A percentile compares a stretch with the other conserved stretches of the same genome.
Evolutionary conservation across 2,797 vertebrate species (phyloP).

Genomic region (Poeciliopsis paucimaculata): DNA sequence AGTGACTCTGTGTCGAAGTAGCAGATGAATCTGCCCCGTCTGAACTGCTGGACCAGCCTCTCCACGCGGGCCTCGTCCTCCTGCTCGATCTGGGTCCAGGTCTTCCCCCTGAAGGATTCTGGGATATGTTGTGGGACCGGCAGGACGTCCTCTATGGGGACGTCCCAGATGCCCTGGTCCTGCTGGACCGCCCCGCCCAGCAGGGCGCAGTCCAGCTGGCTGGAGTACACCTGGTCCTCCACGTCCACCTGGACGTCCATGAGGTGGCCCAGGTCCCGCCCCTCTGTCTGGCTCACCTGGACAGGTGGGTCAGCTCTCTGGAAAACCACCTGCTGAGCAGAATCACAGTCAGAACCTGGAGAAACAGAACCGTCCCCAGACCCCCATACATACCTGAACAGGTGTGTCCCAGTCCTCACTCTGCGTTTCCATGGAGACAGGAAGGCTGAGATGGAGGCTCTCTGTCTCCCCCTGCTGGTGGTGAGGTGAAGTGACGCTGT

Average conservation of each 20-base stretch:
- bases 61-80: constrained; percentile 90
- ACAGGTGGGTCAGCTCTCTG: constrained; percentile 8
- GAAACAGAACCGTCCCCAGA: background rate
- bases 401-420: constrained; percentile 85
- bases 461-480: constrained; percentile 72
- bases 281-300: constrained; percentile 35
- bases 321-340: constrained; percentile 24
- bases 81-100: constrained; percentile 86
- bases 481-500: constrained; percentile 58
- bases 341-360: background rate
- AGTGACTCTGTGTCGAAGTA: constrained; percentile 87
- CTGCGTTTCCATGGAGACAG: constrained; percentile 75
- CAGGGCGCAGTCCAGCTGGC: constrained; percentile 80
- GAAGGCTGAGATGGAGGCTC: constrained; percentile 78
- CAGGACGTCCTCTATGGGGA: constrained; percentile 79
- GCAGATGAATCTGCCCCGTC: constrained; percentile 83
- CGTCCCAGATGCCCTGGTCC: constrained; percentile 40
- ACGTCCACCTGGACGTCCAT: constrained; percentile 82
- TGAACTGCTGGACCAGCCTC: constrained; percentile 86
- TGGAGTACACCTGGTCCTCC: constrained; percentile 82
- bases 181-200: constrained; percentile 25
- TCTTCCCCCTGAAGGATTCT: constrained; percentile 89
- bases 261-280: constrained; percentile 74
- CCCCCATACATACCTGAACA: constrained; percentile 61
- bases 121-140: constrained; percentile 85